Evolutionary conservation across 2,797 vertebrate species (phyloP).

Genomic region (Hozukius guyotensis): DNA sequence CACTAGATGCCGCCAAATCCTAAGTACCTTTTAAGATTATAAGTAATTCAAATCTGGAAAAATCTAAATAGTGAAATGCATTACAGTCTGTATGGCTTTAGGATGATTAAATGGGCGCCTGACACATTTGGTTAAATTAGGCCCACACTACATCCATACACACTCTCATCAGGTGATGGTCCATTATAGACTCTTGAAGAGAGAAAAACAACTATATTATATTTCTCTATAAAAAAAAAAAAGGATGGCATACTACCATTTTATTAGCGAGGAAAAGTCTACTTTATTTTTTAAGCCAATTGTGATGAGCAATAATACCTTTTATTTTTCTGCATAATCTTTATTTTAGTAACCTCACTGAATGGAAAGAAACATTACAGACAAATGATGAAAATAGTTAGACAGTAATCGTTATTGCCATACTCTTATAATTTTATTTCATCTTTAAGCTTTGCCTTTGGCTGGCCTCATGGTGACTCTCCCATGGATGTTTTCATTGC

Average conservation of each 20-base stretch:
- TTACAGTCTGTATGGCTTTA: not conserved
- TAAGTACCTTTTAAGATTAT: not conserved
- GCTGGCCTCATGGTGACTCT: conserved; percentile 49
- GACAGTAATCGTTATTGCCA: conserved; percentile 25
- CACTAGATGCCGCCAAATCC: too few species aligned
- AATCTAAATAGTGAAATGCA: not conserved
- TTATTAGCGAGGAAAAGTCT: not conserved
- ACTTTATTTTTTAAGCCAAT: not conserved
- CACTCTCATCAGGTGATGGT: not conserved
- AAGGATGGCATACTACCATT: not conserved
- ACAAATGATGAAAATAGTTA: conserved; percentile 23
- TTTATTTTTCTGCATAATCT: conserved; percentile 1
- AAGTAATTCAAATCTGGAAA: not conserved
- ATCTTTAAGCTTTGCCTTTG: conserved; percentile 41
- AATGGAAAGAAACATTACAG: conserved; percentile 12
- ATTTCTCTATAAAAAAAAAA: not conserved
- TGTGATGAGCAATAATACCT: not conserved
- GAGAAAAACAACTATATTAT: not conserved
- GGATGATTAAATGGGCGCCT: not conserved
- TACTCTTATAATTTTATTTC: conserved; percentile 32
- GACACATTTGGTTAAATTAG: not conserved
- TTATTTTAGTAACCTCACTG: conserved; percentile 5
- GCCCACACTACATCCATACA: not conserved
- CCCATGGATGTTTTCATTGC: conserved; percentile 57
- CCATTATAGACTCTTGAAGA: not conserved